phyloP scores from a whole-genome alignment of 2,113 vertebrate species.

The Pampusana beccarii region DNA sequence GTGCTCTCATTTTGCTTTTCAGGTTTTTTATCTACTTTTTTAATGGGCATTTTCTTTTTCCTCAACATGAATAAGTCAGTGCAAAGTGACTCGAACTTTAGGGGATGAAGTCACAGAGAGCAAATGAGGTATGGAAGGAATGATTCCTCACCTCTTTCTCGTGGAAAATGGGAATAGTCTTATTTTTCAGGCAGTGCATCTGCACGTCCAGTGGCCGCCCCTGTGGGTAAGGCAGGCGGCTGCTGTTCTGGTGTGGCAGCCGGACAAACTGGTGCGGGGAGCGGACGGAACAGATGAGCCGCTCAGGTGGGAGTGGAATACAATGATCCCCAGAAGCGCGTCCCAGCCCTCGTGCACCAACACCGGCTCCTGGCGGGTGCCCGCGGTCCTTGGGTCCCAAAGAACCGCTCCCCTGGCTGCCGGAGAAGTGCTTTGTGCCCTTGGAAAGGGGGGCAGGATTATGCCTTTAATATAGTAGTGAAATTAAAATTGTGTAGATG shows the following conservation, averaged over 20 bases:
- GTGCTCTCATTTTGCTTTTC: background rate
- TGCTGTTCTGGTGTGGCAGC: background rate
- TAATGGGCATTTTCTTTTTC: background rate
- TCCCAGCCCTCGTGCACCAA: too few species aligned
- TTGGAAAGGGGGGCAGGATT: too few species aligned
- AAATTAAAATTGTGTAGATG: background rate
- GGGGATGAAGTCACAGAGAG: background rate
- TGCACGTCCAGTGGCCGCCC: background rate
- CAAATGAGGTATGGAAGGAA: background rate
- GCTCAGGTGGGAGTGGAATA: too few species aligned
- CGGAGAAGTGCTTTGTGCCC: background rate
- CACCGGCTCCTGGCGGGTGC: too few species aligned
- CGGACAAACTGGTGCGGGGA: background rate
- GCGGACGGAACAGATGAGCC: too few species aligned
- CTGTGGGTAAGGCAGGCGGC: rapidly evolving
- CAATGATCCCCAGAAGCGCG: too few species aligned
- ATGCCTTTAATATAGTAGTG: background rate
- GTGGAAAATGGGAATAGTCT: background rate
- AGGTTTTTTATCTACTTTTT: background rate
- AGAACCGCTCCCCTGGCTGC: background rate
- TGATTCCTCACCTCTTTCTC: background rate
- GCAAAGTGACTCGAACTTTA: background rate
- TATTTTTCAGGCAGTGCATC: background rate
- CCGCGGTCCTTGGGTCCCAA: background rate
- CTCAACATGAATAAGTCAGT: background rate